Conservation (phyloP, 2,888 invertebrate species). For the Cremastobaeus sp. region DNA sequence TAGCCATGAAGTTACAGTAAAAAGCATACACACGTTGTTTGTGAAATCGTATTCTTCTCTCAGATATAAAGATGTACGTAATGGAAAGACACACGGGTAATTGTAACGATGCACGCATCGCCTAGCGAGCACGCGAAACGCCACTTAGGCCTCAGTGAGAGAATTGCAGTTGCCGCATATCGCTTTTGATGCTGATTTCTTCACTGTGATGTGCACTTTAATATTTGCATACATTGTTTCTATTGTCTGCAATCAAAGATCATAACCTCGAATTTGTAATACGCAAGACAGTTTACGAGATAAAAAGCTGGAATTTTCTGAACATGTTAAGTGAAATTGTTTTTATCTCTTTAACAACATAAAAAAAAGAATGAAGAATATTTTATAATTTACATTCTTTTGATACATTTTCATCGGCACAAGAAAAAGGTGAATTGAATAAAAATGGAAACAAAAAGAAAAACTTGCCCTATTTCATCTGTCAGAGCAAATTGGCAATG, state of each 20-base stretch:
- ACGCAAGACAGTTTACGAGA: too few species aligned
- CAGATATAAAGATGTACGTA: constrained; percentile 37
- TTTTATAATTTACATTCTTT: too few species aligned
- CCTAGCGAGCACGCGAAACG: constrained; percentile 28
- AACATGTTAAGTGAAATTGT: too few species aligned
- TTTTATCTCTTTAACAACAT: too few species aligned
- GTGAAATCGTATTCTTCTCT: constrained; percentile 33
- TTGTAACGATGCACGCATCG: constrained; percentile 48
- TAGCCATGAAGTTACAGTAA: constrained; percentile 29
- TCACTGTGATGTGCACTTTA: constrained; percentile 11
- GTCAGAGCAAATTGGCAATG: constrained; percentile 19
- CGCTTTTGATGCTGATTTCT: constrained; percentile 13
- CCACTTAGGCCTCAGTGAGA: constrained; percentile 28
- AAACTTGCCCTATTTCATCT: too few species aligned
- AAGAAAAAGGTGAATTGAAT: too few species aligned
- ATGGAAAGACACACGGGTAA: constrained; percentile 43
- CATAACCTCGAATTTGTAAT: too few species aligned
- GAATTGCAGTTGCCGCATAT: constrained; percentile 13
- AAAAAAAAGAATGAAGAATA: too few species aligned
- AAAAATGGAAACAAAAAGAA: too few species aligned
- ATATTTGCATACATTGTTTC: neutral
- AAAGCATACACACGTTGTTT: constrained; percentile 34
- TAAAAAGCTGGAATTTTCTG: too few species aligned
- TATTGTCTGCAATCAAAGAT: too few species aligned
- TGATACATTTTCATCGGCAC: too few species aligned